Conservation (phyloP, 2,113 vertebrate species). For the Lichenostomus cassidix region DNA sequence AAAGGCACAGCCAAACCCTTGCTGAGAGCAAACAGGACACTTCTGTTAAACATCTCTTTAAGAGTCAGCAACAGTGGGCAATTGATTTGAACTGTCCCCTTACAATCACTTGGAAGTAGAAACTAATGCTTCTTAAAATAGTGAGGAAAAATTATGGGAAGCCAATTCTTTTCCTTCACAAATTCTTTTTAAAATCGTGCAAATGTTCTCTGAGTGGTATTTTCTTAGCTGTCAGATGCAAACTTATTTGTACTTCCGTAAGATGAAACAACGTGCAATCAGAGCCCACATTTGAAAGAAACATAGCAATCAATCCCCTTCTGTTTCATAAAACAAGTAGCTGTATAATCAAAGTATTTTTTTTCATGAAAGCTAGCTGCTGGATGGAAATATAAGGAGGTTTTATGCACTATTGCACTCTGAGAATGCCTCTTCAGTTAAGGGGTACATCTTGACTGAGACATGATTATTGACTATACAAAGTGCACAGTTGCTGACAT, state of each 20-base stretch:
- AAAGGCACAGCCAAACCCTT: background rate
- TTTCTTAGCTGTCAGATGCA: background rate
- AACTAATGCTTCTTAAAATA: background rate
- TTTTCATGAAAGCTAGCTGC: background rate
- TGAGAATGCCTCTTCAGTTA: background rate
- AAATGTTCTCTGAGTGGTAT: background rate
- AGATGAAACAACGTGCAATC: background rate
- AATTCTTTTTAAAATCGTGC: background rate
- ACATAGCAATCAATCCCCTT: background rate
- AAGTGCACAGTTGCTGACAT: background rate
- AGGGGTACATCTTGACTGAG: constrained; percentile 22
- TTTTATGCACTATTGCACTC: background rate
- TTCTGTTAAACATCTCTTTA: background rate
- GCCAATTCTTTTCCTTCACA: background rate
- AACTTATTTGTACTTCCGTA: background rate
- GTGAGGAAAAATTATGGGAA: background rate
- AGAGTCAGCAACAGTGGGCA: background rate
- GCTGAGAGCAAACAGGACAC: background rate
- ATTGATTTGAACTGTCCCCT: background rate
- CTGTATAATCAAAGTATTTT: background rate
- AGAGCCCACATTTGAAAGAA: background rate
- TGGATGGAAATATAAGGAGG: background rate
- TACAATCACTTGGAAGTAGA: background rate
- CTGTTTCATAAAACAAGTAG: background rate
- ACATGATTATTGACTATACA: background rate